Evolutionary conservation across 2,113 vertebrate genomes (phyloP), one percentile per base, ranked within the genome.

Genomic region (Sinosuthora webbiana): DNA sequence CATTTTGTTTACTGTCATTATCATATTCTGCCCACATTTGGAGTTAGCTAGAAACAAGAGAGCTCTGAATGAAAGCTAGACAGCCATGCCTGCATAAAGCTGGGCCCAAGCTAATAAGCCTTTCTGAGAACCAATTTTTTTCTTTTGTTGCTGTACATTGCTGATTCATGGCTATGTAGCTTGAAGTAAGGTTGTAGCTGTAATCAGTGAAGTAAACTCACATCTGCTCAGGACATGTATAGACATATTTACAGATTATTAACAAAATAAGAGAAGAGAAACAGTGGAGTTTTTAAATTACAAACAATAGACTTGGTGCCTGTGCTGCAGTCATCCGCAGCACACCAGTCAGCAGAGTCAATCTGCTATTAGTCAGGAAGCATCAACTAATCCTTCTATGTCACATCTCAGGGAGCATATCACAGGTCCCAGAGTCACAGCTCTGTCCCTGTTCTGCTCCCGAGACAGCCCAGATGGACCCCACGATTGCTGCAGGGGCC

Each of bases 221-320:
- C 19, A 52, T 42, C 60, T 94, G 73, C 56, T 71, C 0, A 0
- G 50, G 55, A 24, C 12, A 45, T 2, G 3, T 39, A 73, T 23
- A 57, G 60, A 37, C 16, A 17, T 74, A 65, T 17, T 84, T 70
- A 87, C 33, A 70, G 21, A 33, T 33, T 60, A 8, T 33, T 33
- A 49, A 14, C 45, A 70, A 65, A 67, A 74, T 41, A 88, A 95
- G 47, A 91, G 74, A 50, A 87, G 78, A 19, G 41, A 87, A 96
- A 42, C 42, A 42, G 68, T 79, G 28, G 10, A 9, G 6, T 83
- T 96, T 84, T 27, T 45, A n/a, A 9, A 2, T 20, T 62, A 39
- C 20, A 87, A 35, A 62, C 27, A 90, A 52, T 11, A 41, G 35
- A 39, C 10, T 53, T 30, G 9, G 18, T 59, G 63, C n/a, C 50